Evolutionary conservation across 2,888 invertebrate genomes (phyloP).

Genomic region (Adelognathus sp.): DNA sequence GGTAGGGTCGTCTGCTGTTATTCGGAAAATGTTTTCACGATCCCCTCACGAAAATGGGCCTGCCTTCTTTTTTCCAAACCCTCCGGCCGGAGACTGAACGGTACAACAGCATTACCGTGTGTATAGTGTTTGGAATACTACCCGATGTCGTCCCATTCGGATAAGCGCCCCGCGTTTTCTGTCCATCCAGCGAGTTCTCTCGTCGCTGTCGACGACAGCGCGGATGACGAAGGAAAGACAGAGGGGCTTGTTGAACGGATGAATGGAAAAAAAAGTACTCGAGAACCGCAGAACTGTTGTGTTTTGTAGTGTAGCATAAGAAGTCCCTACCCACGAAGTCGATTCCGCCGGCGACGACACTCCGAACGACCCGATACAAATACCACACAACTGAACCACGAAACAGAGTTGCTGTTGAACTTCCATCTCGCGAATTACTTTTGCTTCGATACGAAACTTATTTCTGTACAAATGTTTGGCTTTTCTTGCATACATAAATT

Average conservation of each 20-base stretch:
- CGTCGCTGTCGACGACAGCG: neutral
- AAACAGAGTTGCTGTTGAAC: too few relatives aligned
- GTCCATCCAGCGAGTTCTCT: neutral
- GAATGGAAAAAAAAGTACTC: neutral
- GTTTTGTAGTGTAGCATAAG: neutral
- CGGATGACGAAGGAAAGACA: neutral
- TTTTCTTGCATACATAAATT: neutral
- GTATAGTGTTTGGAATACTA: neutral
- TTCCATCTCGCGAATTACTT: too few relatives aligned
- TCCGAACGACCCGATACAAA: too few relatives aligned
- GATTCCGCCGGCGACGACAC: too few relatives aligned
- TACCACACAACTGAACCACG: too few relatives aligned
- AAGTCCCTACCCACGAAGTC: neutral
- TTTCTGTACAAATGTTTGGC: neutral
- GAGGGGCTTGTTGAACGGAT: neutral
- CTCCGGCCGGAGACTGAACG: neutral
- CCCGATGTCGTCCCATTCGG: neutral
- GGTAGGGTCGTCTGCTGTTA: slow-evolving; percentile 12
- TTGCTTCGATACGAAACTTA: too few relatives aligned
- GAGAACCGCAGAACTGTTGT: neutral
- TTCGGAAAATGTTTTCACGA: slow-evolving; percentile 26
- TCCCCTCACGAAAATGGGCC: slow-evolving; percentile 16
- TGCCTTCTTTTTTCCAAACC: neutral
- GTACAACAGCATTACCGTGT: neutral
- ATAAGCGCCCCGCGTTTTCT: neutral